phyloP scores from a whole-genome alignment of 2,113 vertebrate genomes.

The Bettongia penicillata region DNA sequence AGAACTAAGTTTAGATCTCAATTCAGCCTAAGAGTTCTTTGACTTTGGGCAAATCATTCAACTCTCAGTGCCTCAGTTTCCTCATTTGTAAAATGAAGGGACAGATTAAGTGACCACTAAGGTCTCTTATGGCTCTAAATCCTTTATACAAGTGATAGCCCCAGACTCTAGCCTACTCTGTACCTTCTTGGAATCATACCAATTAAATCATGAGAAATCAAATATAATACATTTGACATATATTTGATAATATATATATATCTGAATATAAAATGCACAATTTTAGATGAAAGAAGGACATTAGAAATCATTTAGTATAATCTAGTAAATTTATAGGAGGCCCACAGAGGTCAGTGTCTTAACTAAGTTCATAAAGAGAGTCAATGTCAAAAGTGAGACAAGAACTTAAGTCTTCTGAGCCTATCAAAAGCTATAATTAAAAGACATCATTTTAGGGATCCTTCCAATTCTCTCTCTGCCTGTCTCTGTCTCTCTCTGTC shows the following conservation, averaged over 20 bases:
- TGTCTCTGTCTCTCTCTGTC: too few species aligned
- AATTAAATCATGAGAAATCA: not conserved
- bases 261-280: not conserved
- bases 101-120: not conserved
- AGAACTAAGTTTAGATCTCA: not conserved
- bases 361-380: not conserved
- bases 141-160: not conserved
- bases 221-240: too few species aligned
- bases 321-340: not conserved
- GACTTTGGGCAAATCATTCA: not conserved
- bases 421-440: not conserved
- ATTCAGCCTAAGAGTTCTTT: not conserved
- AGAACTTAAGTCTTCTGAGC: not conserved
- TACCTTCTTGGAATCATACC: not conserved
- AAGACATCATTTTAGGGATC: not conserved
- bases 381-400: not conserved
- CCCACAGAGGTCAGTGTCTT: not conserved
- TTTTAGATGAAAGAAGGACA: not conserved
- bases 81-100: not conserved
- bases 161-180: not conserved
- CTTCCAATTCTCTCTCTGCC: not conserved
- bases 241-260: too few species aligned
- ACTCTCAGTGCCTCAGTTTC: not conserved
- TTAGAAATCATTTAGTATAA: not conserved
- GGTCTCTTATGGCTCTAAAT: not conserved